Conservation (phyloP, 2,888 invertebrate species). For the Crocallis elinguaria region DNA sequence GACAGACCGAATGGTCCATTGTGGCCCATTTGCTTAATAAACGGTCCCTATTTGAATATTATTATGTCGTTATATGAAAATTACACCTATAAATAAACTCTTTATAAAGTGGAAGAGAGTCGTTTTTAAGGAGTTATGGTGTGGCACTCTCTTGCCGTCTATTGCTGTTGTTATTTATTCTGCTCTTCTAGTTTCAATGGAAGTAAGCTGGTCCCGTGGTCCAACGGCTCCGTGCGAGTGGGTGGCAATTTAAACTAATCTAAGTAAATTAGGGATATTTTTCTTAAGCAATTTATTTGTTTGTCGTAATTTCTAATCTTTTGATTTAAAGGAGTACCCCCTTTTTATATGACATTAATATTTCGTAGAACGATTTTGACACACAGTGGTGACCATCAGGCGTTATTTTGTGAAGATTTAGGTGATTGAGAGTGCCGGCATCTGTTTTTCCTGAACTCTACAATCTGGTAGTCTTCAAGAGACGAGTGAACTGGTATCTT, state of each 20-base stretch:
- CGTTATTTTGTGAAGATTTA: too few species aligned
- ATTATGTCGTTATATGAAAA: conserved; percentile 28
- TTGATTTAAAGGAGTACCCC: too few species aligned
- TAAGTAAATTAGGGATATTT: neutral
- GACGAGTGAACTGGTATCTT: too few species aligned
- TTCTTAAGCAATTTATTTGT: neutral
- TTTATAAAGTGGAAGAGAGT: conserved; percentile 21
- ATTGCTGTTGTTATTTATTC: too few species aligned
- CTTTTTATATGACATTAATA: too few species aligned
- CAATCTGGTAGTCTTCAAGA: too few species aligned
- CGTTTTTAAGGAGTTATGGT: conserved; percentile 16
- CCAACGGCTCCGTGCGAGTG: neutral
- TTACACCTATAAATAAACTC: conserved; percentile 24
- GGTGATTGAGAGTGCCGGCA: too few species aligned
- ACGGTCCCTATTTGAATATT: conserved; percentile 32
- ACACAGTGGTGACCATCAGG: too few species aligned
- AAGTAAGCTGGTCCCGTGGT: neutral
- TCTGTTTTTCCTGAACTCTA: too few species aligned
- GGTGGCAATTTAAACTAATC: conserved; percentile 2
- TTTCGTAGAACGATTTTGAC: too few species aligned
- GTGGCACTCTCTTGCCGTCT: conserved; percentile 11
- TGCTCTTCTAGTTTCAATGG: neutral
- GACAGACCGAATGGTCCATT: conserved; percentile 14
- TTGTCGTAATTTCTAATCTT: conserved; percentile 8
- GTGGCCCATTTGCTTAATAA: conserved; percentile 28